A percentile compares a stretch with the other conserved stretches of the same genome.
These are phyloP conservation scores for Thrips palmi DNA, from an alignment of 1,140 invertebrate species.

Conservation along the genomic window DNA sequence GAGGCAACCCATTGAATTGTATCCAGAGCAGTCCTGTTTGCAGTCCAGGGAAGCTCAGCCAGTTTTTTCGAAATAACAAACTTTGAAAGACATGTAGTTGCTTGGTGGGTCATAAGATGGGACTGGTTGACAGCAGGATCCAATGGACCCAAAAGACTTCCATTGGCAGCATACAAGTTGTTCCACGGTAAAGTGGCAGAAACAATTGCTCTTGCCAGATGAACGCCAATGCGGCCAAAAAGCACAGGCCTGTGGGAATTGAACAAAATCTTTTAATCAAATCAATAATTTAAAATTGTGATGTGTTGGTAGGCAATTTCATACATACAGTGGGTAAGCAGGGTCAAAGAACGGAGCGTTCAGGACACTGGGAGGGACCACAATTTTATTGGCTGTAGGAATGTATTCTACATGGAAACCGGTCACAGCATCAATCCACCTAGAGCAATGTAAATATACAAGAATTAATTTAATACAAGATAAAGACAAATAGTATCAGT, in stretches of 20 bases:
- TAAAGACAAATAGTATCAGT: background rate
- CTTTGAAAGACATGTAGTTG: constrained; percentile 8
- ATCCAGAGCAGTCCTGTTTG: background rate
- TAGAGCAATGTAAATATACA: constrained; percentile 12
- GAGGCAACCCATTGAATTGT: constrained; percentile 6
- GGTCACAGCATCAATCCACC: constrained; percentile 19
- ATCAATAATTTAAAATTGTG: constrained; percentile 7
- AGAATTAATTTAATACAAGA: background rate
- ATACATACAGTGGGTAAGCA: constrained; percentile 23
- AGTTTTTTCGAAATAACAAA: constrained; percentile 1
- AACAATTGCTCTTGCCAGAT: constrained; percentile 25
- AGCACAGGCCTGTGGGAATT: constrained; percentile 22
- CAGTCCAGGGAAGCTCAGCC: background rate
- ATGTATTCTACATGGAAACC: constrained; percentile 20
- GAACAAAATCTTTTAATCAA: constrained; percentile 7
- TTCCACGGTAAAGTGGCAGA: constrained; percentile 23
- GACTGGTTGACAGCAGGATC: constrained; percentile 14
- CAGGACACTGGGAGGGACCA: constrained; percentile 26
- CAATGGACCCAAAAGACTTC: constrained; percentile 20
- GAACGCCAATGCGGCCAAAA: constrained; percentile 28
- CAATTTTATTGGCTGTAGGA: constrained; percentile 25
- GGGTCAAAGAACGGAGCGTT: constrained; percentile 22
- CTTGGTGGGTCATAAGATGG: constrained; percentile 6
- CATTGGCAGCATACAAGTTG: constrained; percentile 24
- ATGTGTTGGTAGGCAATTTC: background rate